A percentile compares a stretch with the other conserved stretches of the same genome.
Conservation (phyloP, 2,888 invertebrate genomes). For the Pasiphila rectangulata region DNA sequence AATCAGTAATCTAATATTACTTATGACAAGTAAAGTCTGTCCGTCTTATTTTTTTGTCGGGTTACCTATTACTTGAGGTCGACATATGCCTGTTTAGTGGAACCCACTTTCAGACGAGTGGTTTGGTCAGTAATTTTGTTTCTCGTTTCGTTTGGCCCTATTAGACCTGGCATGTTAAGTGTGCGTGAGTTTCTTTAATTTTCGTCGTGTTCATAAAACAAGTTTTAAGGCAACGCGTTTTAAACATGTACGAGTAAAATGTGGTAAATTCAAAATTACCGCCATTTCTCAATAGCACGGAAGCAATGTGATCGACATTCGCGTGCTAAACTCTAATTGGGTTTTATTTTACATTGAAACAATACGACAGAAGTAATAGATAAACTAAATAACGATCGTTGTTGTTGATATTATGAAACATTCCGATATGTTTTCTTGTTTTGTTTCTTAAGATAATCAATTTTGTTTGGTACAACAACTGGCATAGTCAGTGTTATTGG, state of each 20-base stretch:
- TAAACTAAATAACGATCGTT: constrained; percentile 36
- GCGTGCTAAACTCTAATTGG: constrained; percentile 33
- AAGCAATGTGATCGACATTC: constrained; percentile 23
- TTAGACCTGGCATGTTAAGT: constrained; percentile 34
- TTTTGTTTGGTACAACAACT: constrained; percentile 6
- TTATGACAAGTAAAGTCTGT: constrained; percentile 6
- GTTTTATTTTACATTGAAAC: constrained; percentile 29
- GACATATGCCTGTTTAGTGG: constrained; percentile 30
- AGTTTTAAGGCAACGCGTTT: not conserved
- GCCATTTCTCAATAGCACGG: constrained; percentile 15
- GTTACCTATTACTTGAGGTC: constrained; percentile 28
- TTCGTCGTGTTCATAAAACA: constrained; percentile 25
- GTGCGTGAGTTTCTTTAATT: constrained; percentile 28
- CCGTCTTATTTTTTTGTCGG: constrained; percentile 24
- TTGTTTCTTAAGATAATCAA: constrained; percentile 36
- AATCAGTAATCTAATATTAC: constrained; percentile 11
- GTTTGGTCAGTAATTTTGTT: constrained; percentile 34
- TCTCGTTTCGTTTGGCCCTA: constrained; percentile 33
- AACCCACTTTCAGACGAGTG: constrained; percentile 32
- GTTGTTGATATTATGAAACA: constrained; percentile 40
- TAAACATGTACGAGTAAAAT: not conserved
- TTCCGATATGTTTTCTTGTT: constrained; percentile 38
- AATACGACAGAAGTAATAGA: constrained; percentile 27
- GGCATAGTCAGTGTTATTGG: constrained; percentile 23
- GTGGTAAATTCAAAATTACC: too few species aligned